A percentile compares a stretch with the other conserved stretches of the same genome.
Conservation (phyloP, 2,888 invertebrate genomes). For the Caenorhabditis afra region DNA sequence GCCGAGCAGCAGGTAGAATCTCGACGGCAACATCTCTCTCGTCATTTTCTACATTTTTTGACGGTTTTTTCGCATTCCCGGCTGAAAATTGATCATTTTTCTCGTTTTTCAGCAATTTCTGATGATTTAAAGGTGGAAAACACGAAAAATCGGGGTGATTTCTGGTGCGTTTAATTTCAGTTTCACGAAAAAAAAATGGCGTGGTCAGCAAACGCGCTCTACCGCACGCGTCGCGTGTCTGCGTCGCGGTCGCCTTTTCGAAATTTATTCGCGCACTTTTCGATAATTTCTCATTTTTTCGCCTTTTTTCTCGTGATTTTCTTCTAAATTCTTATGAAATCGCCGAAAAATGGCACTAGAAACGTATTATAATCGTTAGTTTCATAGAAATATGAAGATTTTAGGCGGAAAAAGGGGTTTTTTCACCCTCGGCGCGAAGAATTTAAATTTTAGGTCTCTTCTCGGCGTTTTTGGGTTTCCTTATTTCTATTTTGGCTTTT, state of each 20-base stretch:
- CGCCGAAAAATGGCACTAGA: background rate
- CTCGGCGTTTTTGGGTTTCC: no score
- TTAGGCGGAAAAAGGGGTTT: background rate
- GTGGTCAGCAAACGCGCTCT: slow-evolving; percentile 21
- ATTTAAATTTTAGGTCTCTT: no score
- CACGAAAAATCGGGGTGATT: slow-evolving; percentile 4
- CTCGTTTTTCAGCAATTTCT: background rate
- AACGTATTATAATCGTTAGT: background rate
- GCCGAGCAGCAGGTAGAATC: slow-evolving; percentile 62
- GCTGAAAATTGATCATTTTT: background rate
- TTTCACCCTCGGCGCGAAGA: background rate
- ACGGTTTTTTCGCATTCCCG: slow-evolving; percentile 7
- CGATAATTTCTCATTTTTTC: background rate
- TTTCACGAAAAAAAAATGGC: background rate
- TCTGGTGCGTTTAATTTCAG: background rate
- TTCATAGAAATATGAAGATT: background rate
- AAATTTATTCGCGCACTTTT: slow-evolving; percentile 19
- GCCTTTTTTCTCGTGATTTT: slow-evolving; percentile 1
- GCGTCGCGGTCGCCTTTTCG: slow-evolving; percentile 27
- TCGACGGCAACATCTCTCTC: slow-evolving; percentile 16
- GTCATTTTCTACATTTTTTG: slow-evolving; percentile 2
- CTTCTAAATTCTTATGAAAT: background rate
- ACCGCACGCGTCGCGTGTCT: slow-evolving; percentile 25
- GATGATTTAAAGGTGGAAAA: background rate
- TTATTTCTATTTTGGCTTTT: no score